Base-by-base conservation (phyloP, 2,888 invertebrate genomes). In the Thereva nobilitata region DNA sequence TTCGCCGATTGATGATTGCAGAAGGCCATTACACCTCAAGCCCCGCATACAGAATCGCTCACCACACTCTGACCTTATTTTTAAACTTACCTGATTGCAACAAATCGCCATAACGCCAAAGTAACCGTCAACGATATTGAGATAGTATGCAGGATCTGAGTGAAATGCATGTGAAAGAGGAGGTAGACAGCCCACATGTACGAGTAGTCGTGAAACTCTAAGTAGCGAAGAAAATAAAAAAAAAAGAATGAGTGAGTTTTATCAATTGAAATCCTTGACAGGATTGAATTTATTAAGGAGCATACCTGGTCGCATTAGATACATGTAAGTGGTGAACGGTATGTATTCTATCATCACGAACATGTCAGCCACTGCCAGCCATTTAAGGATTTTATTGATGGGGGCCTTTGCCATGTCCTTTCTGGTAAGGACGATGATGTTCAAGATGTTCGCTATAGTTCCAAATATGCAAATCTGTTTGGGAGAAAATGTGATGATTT, bases 91-190 rank as follows among this genome's bases (percentile, higher is more conserved):
- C 89, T 90, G 77, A 93, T 89, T 71, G 90, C 91, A 64, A 95
- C 86, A 78, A 92, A 95, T 8, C 97, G 85, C 93, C 96, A 97
- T 8, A 96, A 88, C 0, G 97, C 97, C 71, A 97, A 80, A 0
- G 92, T 91, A 3, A 97, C 91, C 0, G 97, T 97, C 73, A 97
- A 80, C 84, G 93, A 95, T 74, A 95, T 95, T 0, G 95, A 94
- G 71, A 95, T 92, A 1, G 96, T 95, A 78, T 92, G 92, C 74
- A 90, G 87, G 9, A 91, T 88, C 80, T 95, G 94, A 9, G 92
- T 89, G 78, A 95, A 95, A 77, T 93, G 89, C 69, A 93, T 93
- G 79, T 96, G 95, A 74, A 95, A 90, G 68, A 93, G 85, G 6
- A 93, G 88, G 78, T 91, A 93, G 2, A 90, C 84, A 0, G 92